These are phyloP conservation scores for Oriolus oriolus DNA, from an alignment of 2,113 vertebrate genomes.

Conservation along the genomic window DNA sequence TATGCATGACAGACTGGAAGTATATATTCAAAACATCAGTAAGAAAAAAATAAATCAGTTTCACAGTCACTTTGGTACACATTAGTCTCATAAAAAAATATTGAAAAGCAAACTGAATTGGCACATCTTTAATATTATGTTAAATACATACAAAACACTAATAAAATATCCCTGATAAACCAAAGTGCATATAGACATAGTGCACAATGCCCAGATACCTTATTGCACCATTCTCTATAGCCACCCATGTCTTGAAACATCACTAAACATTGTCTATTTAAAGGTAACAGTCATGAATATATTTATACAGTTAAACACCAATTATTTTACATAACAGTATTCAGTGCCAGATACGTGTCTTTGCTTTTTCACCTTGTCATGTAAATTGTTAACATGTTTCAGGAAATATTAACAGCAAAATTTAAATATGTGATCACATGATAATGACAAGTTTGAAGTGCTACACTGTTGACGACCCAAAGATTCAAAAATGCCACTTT, in stretches of 20 bases:
- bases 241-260: constrained; percentile 83
- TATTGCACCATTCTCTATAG: constrained; percentile 84
- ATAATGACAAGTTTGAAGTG: constrained; percentile 91
- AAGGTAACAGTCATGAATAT: constrained; percentile 97
- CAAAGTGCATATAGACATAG: constrained; percentile 98
- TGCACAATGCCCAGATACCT: constrained; percentile 89
- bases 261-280: constrained; percentile 82
- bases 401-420: constrained; percentile 87
- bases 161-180: constrained; percentile 99
- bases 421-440: constrained; percentile 88
- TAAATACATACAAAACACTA: constrained; percentile 99
- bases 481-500: constrained; percentile 57
- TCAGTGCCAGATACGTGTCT: constrained; percentile 84
- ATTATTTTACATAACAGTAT: constrained; percentile 94
- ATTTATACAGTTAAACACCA: constrained; percentile 91
- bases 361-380: constrained; percentile 73
- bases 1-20: constrained; percentile 88
- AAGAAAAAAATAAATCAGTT: constrained; percentile 90
- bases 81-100: constrained; percentile 79
- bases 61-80: constrained; percentile 99
- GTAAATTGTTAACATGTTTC: constrained; percentile 70
- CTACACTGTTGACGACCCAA: constrained; percentile 67
- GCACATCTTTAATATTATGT: constrained; percentile 90
- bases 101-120: constrained; percentile 83
- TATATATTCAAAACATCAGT: constrained; percentile 79